Evolutionary conservation across 2,888 invertebrate genomes (phyloP).

Genomic region (Dryobotodes eremita): DNA sequence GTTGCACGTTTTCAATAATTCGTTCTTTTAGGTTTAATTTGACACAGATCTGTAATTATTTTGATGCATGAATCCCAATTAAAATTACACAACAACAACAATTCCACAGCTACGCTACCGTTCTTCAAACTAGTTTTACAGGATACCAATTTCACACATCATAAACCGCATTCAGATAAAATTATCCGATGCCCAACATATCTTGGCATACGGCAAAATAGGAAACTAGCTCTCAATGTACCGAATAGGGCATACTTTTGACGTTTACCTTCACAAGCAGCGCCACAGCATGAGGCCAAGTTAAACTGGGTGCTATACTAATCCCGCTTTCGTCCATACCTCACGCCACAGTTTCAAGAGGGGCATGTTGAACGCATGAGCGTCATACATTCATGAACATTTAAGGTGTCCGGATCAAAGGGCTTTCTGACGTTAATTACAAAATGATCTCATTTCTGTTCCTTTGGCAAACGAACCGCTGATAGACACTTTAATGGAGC

Average conservation of each 20-base stretch:
- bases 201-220: neutral
- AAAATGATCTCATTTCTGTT: conserved; percentile 71
- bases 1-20: neutral
- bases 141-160: conserved; percentile 53
- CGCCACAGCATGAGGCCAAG: neutral
- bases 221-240: neutral
- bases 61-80: neutral
- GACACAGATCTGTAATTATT: conserved; percentile 23
- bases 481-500: conserved; percentile 67
- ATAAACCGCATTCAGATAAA: conserved; percentile 30
- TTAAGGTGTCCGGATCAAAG: conserved; percentile 85
- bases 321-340: conserved; percentile 53
- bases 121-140: conserved; percentile 23
- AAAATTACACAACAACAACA: conserved; percentile 1
- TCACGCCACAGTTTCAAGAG: conserved; percentile 56
- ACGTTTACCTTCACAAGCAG: neutral
- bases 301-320: neutral
- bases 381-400: conserved; percentile 79
- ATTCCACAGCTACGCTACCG: conserved; percentile 12
- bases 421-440: conserved; percentile 77
- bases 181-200: neutral
- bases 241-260: neutral
- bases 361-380: conserved; percentile 77
- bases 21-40: neutral
- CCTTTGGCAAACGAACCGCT: conserved; percentile 57